These are phyloP conservation scores for Campylomormyrus tamandua DNA, from an alignment of 2,113 vertebrate species.

Conservation along the genomic window DNA sequence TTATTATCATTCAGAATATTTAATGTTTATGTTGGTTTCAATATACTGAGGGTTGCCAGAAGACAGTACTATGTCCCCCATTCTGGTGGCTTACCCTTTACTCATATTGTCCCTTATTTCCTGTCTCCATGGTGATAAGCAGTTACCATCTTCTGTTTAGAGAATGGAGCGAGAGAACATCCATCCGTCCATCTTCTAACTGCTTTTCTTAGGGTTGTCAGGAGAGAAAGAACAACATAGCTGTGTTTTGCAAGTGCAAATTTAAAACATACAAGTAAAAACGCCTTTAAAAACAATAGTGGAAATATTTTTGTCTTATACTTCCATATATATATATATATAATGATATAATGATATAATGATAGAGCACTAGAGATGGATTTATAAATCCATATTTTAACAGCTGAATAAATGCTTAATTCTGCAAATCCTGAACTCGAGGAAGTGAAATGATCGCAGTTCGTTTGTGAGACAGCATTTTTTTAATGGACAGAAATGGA, in stretches of 20 bases:
- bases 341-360: too few relatives aligned
- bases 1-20: background rate
- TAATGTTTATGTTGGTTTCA: background rate
- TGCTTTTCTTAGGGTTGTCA: background rate
- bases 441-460: background rate
- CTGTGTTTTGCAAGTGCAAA: background rate
- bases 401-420: background rate
- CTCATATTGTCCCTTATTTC: background rate
- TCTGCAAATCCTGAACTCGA: background rate
- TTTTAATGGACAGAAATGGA: background rate
- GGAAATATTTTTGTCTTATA: too few relatives aligned
- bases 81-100: background rate
- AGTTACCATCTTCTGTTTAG: background rate
- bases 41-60: background rate
- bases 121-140: constrained; percentile 1
- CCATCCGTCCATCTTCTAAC: background rate
- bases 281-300: too few relatives aligned
- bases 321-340: too few relatives aligned
- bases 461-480: background rate
- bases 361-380: too few relatives aligned
- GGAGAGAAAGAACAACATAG: background rate
- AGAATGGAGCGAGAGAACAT: background rate
- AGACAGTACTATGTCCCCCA: background rate
- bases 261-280: background rate
- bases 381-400: background rate